These are phyloP conservation scores for Manduca sexta DNA, from an alignment of 1,140 invertebrate genomes.

Conservation along the genomic window DNA sequence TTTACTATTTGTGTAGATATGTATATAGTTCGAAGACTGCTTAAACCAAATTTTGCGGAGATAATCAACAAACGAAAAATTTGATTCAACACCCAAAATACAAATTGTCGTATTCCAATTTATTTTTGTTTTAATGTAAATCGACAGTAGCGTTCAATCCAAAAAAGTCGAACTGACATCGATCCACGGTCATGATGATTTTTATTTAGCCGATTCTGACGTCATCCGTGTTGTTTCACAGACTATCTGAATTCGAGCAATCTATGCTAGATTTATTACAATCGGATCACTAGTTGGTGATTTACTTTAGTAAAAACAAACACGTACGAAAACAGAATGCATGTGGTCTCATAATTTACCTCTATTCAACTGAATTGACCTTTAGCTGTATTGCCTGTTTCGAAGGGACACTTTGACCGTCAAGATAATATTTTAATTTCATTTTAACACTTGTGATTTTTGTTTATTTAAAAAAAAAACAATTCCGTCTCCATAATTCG, in stretches of 20 bases:
- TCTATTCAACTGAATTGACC: background rate
- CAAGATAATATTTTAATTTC: background rate
- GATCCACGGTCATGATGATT: background rate
- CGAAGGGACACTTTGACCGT: constrained; percentile 1
- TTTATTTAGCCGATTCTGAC: constrained; percentile 1
- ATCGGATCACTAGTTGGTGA: background rate
- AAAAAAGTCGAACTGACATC: background rate
- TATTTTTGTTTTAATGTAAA: too few species aligned
- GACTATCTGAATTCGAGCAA: background rate
- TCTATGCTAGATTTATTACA: constrained; percentile 5
- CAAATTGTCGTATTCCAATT: too few species aligned
- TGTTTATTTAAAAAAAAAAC: too few species aligned
- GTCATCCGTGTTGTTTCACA: background rate
- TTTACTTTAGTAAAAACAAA: constrained; percentile 4
- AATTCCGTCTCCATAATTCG: too few species aligned
- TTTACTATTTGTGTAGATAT: too few species aligned
- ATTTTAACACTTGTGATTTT: background rate
- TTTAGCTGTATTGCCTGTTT: constrained; percentile 3
- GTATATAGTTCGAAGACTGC: too few species aligned
- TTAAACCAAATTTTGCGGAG: too few species aligned
- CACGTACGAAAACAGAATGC: background rate
- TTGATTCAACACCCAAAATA: too few species aligned
- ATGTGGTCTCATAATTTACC: background rate
- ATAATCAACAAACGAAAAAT: too few species aligned
- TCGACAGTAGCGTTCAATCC: too few species aligned